phyloP scores from a whole-genome alignment of 2,797 vertebrate species.

The Lerista edwardsae region DNA sequence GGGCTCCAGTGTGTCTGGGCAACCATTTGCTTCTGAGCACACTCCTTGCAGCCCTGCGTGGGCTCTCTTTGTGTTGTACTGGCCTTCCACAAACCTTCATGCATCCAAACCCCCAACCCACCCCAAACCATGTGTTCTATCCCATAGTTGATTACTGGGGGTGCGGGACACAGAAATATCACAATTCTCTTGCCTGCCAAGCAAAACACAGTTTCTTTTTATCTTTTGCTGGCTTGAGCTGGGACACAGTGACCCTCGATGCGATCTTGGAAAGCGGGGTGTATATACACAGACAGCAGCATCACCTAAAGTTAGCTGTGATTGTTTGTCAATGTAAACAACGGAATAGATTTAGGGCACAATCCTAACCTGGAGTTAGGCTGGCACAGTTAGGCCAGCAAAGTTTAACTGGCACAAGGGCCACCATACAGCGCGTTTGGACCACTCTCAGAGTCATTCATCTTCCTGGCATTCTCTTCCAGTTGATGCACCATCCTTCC shows the following conservation, averaged over 20 bases:
- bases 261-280: constrained; percentile 54
- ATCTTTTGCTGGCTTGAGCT: background rate
- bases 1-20: background rate
- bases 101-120: background rate
- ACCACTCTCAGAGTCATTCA: too few species aligned
- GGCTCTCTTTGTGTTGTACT: too few species aligned
- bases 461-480: too few species aligned
- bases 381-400: too few species aligned
- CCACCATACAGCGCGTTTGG: too few species aligned
- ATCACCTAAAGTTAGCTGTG: background rate
- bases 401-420: too few species aligned
- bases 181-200: too few species aligned
- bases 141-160: too few species aligned
- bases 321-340: background rate
- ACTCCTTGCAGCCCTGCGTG: constrained; percentile 17
- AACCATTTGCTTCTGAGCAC: constrained; percentile 32
- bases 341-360: too few species aligned
- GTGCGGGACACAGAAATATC: constrained; percentile 9
- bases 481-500: too few species aligned
- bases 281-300: background rate
- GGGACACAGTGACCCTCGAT: constrained; percentile 33
- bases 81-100: background rate
- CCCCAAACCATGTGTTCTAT: too few species aligned
- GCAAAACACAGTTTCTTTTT: background rate
- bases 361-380: too few species aligned